Conservation (phyloP, 2,113 vertebrate genomes). For the Chaetura pelagica region DNA sequence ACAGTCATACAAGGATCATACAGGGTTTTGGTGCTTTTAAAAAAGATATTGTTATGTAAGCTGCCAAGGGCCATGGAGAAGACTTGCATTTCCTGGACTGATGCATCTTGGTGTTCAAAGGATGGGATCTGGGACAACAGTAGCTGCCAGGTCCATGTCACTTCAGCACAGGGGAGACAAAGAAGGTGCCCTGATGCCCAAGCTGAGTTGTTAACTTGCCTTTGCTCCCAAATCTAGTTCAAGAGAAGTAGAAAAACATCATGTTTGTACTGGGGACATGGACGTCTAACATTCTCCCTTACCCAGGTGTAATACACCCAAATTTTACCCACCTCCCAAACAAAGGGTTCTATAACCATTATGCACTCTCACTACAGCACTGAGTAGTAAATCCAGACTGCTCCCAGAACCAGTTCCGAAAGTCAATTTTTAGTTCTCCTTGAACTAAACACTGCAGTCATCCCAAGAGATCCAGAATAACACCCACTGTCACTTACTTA, state of each 20-base stretch:
- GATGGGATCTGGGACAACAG: neutral
- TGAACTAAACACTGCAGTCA: neutral
- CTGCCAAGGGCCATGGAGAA: neutral
- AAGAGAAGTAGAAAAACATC: neutral
- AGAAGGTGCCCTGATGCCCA: conserved; percentile 88
- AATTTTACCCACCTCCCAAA: neutral
- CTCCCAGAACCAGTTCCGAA: neutral
- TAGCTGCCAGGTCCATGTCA: conserved; percentile 42
- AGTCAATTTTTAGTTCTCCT: neutral
- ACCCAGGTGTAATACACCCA: too few species aligned
- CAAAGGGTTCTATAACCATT: rapidly evolving
- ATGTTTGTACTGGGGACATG: neutral
- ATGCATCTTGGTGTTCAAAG: neutral
- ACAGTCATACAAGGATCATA: too few species aligned
- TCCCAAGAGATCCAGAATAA: neutral
- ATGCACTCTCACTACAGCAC: neutral
- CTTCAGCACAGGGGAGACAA: conserved; percentile 91
- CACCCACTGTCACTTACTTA: conserved; percentile 75
- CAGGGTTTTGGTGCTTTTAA: neutral
- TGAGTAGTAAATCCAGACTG: rapidly evolving
- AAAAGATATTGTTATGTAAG: neutral
- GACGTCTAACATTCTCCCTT: rapidly evolving
- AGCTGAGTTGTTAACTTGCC: conserved; percentile 85
- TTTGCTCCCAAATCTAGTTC: conserved; percentile 90
- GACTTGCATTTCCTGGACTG: neutral